Percentiles rank a stretch among this genome's conserved stretches.
These are phyloP conservation scores for Bellardia bayeri DNA, from an alignment of 2,888 invertebrate species.

Conservation along the genomic window DNA sequence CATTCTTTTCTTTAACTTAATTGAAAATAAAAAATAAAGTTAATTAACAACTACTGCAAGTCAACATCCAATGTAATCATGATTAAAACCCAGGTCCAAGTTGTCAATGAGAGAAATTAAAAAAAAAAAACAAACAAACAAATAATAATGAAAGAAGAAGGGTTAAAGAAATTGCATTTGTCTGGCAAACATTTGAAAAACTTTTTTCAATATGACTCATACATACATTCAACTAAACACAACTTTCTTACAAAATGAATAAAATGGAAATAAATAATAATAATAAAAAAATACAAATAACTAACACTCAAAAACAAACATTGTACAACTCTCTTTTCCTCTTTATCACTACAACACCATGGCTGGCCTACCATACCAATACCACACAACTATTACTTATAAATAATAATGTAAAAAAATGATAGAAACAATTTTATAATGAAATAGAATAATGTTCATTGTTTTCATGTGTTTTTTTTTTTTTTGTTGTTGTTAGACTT, in stretches of 20 bases:
- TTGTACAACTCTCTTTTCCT: constrained; percentile 9
- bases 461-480: constrained; percentile 35
- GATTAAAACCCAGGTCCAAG: constrained; percentile 34
- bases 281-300: constrained; percentile 38
- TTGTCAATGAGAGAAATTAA: constrained; percentile 45
- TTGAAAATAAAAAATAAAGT: constrained; percentile 54
- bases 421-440: constrained; percentile 35
- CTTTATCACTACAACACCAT: constrained; percentile 16
- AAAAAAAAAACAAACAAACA: not conserved
- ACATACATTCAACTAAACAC: constrained; percentile 53
- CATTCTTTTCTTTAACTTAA: constrained; percentile 42
- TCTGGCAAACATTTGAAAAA: constrained; percentile 55
- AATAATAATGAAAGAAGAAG: constrained; percentile 30
- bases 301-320: constrained; percentile 19
- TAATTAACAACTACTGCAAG: constrained; percentile 59
- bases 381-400: constrained; percentile 17
- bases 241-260: constrained; percentile 51
- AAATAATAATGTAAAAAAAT: constrained; percentile 23
- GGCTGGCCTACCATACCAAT: not conserved
- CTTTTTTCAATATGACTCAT: constrained; percentile 58
- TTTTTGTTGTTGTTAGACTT: constrained; percentile 74
- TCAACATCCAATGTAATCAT: constrained; percentile 24
- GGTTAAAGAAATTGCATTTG: constrained; percentile 54
- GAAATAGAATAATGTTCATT: constrained; percentile 37
- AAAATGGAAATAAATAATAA: constrained; percentile 41